These are phyloP conservation scores for Stegana nigrithorax DNA, from an alignment of 2,888 invertebrate species.

Conservation along the genomic window DNA sequence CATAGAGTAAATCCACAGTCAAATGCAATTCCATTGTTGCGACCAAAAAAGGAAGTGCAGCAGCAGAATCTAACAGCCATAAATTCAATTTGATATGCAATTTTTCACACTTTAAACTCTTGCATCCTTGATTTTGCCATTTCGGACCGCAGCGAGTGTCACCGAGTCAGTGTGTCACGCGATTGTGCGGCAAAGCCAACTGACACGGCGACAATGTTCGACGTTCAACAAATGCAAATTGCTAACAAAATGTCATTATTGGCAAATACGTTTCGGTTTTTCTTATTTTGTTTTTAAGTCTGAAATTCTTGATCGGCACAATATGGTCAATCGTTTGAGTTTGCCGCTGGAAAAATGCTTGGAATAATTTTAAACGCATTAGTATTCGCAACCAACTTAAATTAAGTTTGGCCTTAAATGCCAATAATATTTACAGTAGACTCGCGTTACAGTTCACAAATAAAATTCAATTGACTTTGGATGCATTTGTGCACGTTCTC, in stretches of 20 bases:
- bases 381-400: no score
- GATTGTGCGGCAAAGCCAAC: not conserved
- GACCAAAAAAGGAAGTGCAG: slow-evolving; percentile 7
- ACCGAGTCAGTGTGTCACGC: slow-evolving; percentile 10
- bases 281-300: no score
- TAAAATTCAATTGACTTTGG: no score
- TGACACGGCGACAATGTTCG: no score
- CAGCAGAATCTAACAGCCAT: slow-evolving; percentile 8
- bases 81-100: slow-evolving; percentile 19
- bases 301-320: no score
- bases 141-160: not conserved
- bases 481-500: no score
- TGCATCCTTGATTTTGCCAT: slow-evolving; percentile 9
- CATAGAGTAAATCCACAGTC: slow-evolving; percentile 4
- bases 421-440: no score
- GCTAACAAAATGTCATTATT: slow-evolving; percentile 10
- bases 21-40: slow-evolving; percentile 39
- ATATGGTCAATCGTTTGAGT: no score
- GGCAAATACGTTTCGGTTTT: slow-evolving; percentile 6
- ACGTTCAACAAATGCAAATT: slow-evolving; percentile 20
- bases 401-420: no score
- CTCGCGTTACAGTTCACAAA: no score
- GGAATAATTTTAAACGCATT: not conserved
- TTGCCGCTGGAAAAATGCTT: not conserved
- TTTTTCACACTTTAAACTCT: slow-evolving; percentile 22